These are phyloP conservation scores for Pyrgilauda ruficollis DNA, from an alignment of 2,113 vertebrate species.

Conservation along the genomic window DNA sequence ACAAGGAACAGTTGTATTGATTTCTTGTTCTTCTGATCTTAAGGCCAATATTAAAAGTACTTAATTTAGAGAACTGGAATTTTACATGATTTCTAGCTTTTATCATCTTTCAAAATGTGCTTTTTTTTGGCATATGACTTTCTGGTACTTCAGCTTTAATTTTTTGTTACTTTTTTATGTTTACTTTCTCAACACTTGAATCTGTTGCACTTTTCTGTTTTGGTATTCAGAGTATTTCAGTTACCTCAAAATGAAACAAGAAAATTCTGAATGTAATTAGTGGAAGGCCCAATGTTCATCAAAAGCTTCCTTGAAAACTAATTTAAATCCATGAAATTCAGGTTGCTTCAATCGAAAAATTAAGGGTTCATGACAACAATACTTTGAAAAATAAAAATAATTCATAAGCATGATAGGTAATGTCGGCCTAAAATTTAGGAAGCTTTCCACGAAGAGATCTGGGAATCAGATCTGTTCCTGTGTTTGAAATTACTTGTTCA, in stretches of 20 bases:
- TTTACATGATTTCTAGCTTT: neutral
- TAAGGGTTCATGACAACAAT: neutral
- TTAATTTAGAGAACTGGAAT: neutral
- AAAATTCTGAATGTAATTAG: neutral
- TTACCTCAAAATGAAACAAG: neutral
- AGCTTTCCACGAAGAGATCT: neutral
- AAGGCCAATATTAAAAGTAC: neutral
- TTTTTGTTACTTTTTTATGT: neutral
- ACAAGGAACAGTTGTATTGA: conserved; percentile 24
- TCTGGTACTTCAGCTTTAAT: neutral
- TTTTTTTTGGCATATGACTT: neutral
- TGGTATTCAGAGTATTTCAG: neutral
- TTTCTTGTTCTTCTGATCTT: conserved; percentile 56
- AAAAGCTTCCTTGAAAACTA: neutral
- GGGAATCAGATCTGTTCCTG: neutral
- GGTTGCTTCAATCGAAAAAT: neutral
- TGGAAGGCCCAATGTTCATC: neutral
- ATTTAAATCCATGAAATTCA: neutral
- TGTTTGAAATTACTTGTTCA: neutral
- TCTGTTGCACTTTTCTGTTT: neutral
- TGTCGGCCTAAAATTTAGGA: neutral
- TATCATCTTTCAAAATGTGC: neutral
- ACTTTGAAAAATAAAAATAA: neutral
- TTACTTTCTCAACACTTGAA: neutral
- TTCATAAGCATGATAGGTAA: neutral